phyloP scores from a whole-genome alignment of 2,888 invertebrate species.

The Rhynchonema sp. region DNA sequence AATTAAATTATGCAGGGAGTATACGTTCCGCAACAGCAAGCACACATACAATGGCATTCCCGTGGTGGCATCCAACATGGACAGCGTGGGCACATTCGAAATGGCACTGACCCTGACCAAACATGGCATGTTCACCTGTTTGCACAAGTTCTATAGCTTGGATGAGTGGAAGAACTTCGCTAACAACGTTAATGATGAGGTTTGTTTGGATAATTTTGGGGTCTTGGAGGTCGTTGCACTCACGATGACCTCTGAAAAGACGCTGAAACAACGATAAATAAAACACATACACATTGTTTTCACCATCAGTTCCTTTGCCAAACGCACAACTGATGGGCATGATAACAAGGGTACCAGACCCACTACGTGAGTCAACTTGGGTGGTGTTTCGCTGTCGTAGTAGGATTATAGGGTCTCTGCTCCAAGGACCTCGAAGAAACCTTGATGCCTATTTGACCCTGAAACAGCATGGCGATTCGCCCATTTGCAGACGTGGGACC shows the following conservation, averaged over 20 bases:
- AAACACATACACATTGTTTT: too few species aligned
- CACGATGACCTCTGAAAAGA: too few species aligned
- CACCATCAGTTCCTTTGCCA: too few species aligned
- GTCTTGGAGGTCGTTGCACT: too few species aligned
- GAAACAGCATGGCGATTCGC: too few species aligned
- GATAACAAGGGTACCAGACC: too few species aligned
- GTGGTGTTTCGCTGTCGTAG: background rate
- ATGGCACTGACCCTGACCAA: slow-evolving; percentile 65
- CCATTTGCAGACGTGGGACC: background rate
- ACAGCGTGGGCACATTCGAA: slow-evolving; percentile 84
- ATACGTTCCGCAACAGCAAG: slow-evolving; percentile 32
- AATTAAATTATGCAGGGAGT: slow-evolving; percentile 21
- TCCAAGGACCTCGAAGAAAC: too few species aligned
- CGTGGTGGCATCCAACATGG: slow-evolving; percentile 85
- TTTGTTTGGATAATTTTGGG: too few species aligned
- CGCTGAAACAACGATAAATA: too few species aligned
- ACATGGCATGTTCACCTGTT: slow-evolving; percentile 67
- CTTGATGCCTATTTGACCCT: too few species aligned
- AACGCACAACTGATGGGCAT: too few species aligned
- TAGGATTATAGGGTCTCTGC: background rate
- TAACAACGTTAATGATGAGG: background rate
- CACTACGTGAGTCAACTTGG: too few species aligned
- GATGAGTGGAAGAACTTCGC: slow-evolving; percentile 46
- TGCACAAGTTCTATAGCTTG: slow-evolving; percentile 68
- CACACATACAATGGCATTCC: slow-evolving; percentile 47